Conservation (phyloP, 2,113 vertebrate genomes). For the Syngnathoides biaculeatus region DNA sequence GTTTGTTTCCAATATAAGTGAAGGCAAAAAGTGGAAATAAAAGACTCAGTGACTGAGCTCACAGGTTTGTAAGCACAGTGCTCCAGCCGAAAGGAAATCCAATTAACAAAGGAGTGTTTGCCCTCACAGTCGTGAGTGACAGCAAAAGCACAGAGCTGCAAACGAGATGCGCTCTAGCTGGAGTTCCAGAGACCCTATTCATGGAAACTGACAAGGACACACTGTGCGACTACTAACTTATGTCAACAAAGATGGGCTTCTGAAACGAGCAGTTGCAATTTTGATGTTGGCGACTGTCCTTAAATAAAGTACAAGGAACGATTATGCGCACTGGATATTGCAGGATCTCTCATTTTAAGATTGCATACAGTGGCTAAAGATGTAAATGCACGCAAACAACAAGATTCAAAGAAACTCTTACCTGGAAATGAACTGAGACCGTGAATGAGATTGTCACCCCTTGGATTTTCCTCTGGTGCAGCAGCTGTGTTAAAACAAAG, state of each 20-base stretch:
- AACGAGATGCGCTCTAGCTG: constrained; percentile 49
- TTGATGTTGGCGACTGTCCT: constrained; percentile 26
- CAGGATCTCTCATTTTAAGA: constrained; percentile 77
- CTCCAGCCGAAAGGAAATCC: constrained; percentile 47
- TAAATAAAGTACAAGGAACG: constrained; percentile 55
- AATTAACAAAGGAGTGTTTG: constrained; percentile 63
- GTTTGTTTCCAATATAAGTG: neutral
- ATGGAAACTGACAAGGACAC: constrained; percentile 52
- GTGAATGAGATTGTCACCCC: constrained; percentile 81
- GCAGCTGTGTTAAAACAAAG: constrained; percentile 60
- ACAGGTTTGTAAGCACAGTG: constrained; percentile 31
- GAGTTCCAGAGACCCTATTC: constrained; percentile 52
- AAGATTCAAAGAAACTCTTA: constrained; percentile 52
- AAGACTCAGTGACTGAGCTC: constrained; percentile 31
- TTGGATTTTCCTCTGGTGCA: constrained; percentile 78
- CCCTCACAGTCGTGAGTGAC: constrained; percentile 55
- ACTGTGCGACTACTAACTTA: constrained; percentile 46
- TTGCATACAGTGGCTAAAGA: constrained; percentile 34
- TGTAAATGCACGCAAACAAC: neutral
- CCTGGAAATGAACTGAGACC: constrained; percentile 84
- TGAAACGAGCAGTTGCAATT: constrained; percentile 19
- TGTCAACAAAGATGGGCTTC: constrained; percentile 45
- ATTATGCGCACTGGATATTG: constrained; percentile 72
- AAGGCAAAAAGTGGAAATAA: constrained; percentile 26
- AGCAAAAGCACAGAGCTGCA: constrained; percentile 50